These are phyloP conservation scores for Pseudocheirus occidentalis DNA, from an alignment of 2,797 vertebrate species.

Conservation along the genomic window DNA sequence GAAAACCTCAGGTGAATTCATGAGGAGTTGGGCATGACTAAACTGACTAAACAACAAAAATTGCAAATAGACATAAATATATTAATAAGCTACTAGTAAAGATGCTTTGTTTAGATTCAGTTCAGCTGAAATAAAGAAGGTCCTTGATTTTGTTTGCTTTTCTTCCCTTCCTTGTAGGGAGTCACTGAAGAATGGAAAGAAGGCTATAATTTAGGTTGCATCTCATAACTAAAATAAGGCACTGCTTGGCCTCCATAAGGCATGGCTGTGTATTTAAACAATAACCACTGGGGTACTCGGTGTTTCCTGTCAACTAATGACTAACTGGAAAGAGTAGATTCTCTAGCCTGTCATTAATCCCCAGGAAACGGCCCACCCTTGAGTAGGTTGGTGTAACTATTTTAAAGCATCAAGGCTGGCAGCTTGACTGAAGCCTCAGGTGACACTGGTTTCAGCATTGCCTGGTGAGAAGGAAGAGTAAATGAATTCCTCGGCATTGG, in stretches of 20 bases:
- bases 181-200: constrained; percentile 18
- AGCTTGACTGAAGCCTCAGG: constrained; percentile 30
- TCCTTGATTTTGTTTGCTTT: constrained; percentile 62
- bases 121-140: constrained; percentile 3
- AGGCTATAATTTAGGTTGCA: constrained; percentile 75
- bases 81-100: background rate
- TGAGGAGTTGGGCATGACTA: background rate
- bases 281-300: constrained; percentile 76
- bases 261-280: constrained; percentile 74
- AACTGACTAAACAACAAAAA: background rate
- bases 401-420: constrained; percentile 59
- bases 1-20: background rate
- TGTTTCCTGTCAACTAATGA: constrained; percentile 68
- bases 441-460: constrained; percentile 45
- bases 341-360: constrained; percentile 64
- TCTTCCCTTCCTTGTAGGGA: constrained; percentile 60
- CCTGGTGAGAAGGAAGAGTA: constrained; percentile 58
- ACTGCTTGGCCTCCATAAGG: constrained; percentile 63
- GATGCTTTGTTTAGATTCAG: constrained; percentile 11
- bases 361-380: constrained; percentile 60
- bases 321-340: constrained; percentile 63
- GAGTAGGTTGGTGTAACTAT: constrained; percentile 51
- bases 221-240: constrained; percentile 80
- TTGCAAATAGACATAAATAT: background rate
- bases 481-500: constrained; percentile 24